Evolutionary conservation across 2,797 vertebrate genomes (phyloP).

Genomic region (Cossypha caffra): DNA sequence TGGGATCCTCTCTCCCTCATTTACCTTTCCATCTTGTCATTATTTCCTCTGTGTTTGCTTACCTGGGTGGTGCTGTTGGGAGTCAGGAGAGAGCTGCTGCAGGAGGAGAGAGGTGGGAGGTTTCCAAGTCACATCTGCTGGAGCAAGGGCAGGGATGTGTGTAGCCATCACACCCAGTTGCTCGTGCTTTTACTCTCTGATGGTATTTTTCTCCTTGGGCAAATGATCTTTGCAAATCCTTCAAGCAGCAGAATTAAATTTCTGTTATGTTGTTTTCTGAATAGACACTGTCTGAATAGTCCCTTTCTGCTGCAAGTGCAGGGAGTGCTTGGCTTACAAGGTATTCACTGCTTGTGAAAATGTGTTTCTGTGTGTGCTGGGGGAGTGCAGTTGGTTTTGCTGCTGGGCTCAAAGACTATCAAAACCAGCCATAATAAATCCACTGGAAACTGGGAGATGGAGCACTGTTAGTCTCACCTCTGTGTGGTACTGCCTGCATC

Average conservation of each 20-base stretch:
- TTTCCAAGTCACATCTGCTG: background rate
- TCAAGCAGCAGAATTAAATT: background rate
- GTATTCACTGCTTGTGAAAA: background rate
- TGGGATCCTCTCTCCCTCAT: constrained; percentile 30
- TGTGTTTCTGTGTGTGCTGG: background rate
- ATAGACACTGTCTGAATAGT: background rate
- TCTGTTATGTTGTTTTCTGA: background rate
- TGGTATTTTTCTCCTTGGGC: background rate
- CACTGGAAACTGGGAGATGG: background rate
- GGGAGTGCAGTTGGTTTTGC: background rate
- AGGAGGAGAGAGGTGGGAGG: background rate
- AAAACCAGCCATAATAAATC: background rate
- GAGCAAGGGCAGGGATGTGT: background rate
- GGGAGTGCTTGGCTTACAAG: background rate
- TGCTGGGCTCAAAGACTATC: background rate
- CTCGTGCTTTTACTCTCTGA: background rate
- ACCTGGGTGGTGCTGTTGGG: background rate
- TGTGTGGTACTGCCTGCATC: background rate
- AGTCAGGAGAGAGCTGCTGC: background rate
- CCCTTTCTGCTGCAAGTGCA: background rate
- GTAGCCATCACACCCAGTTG: background rate
- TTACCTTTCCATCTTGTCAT: constrained; percentile 30
- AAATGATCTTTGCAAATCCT: background rate
- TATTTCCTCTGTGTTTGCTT: background rate
- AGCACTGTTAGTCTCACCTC: background rate